Evolutionary conservation across 2,797 vertebrate genomes (phyloP).

Genomic region (Muscicapa striata): DNA sequence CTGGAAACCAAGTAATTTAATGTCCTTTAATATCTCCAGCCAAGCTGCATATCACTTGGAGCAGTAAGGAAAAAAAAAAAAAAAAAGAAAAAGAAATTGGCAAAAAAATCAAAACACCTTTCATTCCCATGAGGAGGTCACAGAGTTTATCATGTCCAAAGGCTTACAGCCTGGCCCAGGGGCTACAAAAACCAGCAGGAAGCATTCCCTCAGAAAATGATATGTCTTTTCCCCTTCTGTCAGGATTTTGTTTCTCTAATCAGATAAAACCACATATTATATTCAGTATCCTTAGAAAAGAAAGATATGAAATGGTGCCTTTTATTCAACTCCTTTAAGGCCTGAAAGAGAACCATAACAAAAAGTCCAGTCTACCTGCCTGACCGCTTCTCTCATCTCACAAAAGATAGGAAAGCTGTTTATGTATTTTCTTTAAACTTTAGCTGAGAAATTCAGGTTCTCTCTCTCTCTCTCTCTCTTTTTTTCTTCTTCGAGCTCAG

Average conservation of each 20-base stretch:
- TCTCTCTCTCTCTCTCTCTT: not conserved
- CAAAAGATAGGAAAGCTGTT: not conserved
- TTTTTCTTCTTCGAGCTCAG: not conserved
- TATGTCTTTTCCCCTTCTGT: conserved; percentile 3
- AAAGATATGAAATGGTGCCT: not conserved
- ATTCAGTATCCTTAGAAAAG: not conserved
- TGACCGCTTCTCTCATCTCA: not conserved
- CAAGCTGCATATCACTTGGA: not conserved
- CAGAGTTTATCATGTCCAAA: conserved; percentile 42
- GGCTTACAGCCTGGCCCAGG: not conserved
- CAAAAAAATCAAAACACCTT: conserved; percentile 21
- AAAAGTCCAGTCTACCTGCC: not conserved
- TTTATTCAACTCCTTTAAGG: conserved; percentile 7
- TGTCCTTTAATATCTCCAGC: conserved; percentile 1
- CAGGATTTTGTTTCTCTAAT: conserved; percentile 36
- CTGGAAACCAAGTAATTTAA: conserved; percentile 28
- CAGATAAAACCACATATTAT: conserved; percentile 2
- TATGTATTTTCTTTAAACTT: not conserved
- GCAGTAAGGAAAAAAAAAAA: not conserved
- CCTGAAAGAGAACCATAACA: not conserved
- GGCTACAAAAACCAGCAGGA: not conserved
- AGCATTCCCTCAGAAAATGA: conserved; percentile 4
- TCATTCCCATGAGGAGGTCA: conserved; percentile 28
- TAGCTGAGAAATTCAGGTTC: not conserved
- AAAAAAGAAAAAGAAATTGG: too few species aligned